phyloP scores from a whole-genome alignment of 2,113 vertebrate species.

The Grantiella picta region DNA sequence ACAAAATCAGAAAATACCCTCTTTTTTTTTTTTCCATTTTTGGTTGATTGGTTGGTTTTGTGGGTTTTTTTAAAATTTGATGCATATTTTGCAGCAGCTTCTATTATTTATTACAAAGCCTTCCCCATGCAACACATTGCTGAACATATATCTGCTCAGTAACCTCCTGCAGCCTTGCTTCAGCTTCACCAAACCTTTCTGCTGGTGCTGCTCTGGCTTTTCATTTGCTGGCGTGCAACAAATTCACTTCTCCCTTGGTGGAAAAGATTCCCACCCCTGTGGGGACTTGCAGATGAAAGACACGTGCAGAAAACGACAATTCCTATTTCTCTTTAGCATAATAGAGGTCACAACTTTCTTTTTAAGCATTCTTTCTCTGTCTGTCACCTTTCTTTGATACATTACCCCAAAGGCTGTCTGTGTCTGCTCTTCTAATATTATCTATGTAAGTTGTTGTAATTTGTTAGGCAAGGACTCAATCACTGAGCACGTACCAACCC shows the following conservation, averaged over 20 bases:
- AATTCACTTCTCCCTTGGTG: neutral
- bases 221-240: neutral
- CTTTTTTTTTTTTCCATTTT: neutral
- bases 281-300: neutral
- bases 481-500: neutral
- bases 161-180: neutral
- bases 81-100: neutral
- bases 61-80: neutral
- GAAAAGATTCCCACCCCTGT: neutral
- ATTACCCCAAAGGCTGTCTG: neutral
- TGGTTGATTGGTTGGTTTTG: neutral
- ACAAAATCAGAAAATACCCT: neutral
- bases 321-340: neutral
- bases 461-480: neutral
- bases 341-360: slow-evolving; percentile 2
- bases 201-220: neutral
- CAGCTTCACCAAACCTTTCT: neutral
- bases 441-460: neutral
- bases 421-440: neutral
- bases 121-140: neutral
- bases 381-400: neutral
- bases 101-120: neutral
- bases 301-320: neutral
- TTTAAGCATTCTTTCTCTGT: neutral
- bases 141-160: neutral